Base-by-base conservation (phyloP, 2,797 vertebrate genomes). In the Rhinatrema bivittatum region DNA sequence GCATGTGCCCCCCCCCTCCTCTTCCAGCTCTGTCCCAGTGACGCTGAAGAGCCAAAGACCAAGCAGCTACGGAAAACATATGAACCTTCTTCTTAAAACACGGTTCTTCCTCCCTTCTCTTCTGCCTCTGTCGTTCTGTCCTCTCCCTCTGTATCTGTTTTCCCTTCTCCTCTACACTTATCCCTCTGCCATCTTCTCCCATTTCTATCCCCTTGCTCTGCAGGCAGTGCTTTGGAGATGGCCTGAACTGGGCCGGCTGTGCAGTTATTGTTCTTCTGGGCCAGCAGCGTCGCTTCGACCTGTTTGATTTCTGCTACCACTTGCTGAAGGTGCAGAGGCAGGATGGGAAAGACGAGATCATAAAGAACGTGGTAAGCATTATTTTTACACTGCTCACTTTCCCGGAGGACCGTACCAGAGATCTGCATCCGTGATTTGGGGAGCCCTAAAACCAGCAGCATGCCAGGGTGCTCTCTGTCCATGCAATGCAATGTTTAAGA, bases 281-380 rank as follows among this genome's bases (percentile, higher is more conserved):
- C 27, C 95, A 99, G 65, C 95, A 99, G 57, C 87, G 95, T 6
- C 93, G 95, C 38, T 99, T 99, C 2, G 95, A 99, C 75, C 89
- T 99, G 42, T 97, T 99, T 1, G 95, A 99, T 65, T 99, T 99
- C 75, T 98, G 95, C 63, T 99, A 99, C 68, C 95, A 99, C 50
- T 77, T 99, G 62, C 85, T 99, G 29, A 98, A 98, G 66, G 95
- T 99, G 28, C 95, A 99, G 72, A 78, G 94, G 58, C 94, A 99
- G 73, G 95, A 99, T 0, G 94, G 95, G 59, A 99, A 99, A 63
- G 95, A 99, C 5, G 95, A 99, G 72, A 94, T 98, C 69, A 99
- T 99, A 54, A 99, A 99, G 66, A 99, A 98, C 0, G 95, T 99
- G 91, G 95, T 97, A 65, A 64, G 91, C 68, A 13, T 14, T 50